phyloP scores from a whole-genome alignment of 2,113 vertebrate genomes.

The Thinocorus orbignyianus region DNA sequence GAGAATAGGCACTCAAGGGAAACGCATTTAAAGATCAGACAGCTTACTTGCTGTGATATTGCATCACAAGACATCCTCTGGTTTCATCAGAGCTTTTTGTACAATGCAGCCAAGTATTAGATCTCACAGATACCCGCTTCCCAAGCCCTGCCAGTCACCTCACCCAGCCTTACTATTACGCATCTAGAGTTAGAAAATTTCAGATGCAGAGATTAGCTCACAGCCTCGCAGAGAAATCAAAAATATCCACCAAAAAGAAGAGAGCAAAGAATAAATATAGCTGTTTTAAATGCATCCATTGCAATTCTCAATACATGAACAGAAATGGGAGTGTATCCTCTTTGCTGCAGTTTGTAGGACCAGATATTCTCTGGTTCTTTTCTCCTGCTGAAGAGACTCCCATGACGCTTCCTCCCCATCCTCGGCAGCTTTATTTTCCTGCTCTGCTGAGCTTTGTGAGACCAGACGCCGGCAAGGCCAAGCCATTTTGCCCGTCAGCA shows the following conservation, averaged over 20 bases:
- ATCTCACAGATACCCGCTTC: not conserved
- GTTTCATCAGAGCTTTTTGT: not conserved
- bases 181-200: not conserved
- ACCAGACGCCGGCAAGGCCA: not conserved
- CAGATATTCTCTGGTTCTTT: not conserved
- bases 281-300: not conserved
- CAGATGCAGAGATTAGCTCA: not conserved
- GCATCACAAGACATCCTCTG: not conserved
- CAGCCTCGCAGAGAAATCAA: not conserved
- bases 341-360: not conserved
- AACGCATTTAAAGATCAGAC: not conserved
- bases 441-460: not conserved
- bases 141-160: not conserved
- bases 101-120: not conserved
- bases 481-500: not conserved
- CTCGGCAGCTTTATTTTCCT: not conserved
- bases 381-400: fast-evolving
- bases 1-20: not conserved
- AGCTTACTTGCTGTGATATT: not conserved
- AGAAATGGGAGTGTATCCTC: not conserved
- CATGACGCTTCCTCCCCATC: fast-evolving
- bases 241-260: not conserved
- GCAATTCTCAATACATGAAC: not conserved
- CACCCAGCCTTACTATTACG: not conserved
- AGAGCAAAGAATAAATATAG: not conserved